phyloP scores from a whole-genome alignment of 1,140 invertebrate genomes.

The Drosophila willistoni region DNA sequence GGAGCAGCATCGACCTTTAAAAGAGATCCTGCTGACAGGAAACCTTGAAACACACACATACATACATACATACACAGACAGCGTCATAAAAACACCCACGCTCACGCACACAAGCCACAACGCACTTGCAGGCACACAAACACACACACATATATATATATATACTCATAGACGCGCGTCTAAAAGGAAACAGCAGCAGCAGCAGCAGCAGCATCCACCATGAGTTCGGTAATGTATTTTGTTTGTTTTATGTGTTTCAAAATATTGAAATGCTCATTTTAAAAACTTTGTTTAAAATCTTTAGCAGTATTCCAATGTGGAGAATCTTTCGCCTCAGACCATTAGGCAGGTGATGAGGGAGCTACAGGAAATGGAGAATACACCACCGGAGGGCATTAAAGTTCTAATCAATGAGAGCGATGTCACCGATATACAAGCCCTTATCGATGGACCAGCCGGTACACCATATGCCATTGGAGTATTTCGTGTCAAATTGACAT shows the following conservation, averaged over 20 bases:
- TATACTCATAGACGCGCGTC: constrained; percentile 14
- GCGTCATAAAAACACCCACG: constrained; percentile 32
- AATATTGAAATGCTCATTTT: neutral
- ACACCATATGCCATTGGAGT: constrained; percentile 93
- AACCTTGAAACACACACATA: constrained; percentile 57
- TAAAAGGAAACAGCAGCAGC: constrained; percentile 25
- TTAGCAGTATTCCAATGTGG: constrained; percentile 92
- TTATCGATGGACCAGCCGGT: constrained; percentile 94
- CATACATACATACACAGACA: constrained; percentile 15
- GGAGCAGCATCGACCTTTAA: neutral
- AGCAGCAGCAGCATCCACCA: constrained; percentile 36
- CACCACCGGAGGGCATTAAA: constrained; percentile 95
- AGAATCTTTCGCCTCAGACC: constrained; percentile 96
- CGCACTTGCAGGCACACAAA: constrained; percentile 25
- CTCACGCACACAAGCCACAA: constrained; percentile 20
- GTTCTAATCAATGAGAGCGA: constrained; percentile 94
- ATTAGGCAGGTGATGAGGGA: constrained; percentile 93
- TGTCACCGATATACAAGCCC: constrained; percentile 95
- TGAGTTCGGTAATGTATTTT: constrained; percentile 71
- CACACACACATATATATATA: constrained; percentile 3
- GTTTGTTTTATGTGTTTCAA: neutral
- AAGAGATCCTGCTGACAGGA: constrained; percentile 17
- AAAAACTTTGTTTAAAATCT: constrained; percentile 12
- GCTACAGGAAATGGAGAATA: constrained; percentile 89
- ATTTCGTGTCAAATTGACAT: constrained; percentile 94